Conservation (phyloP, 2,888 invertebrate genomes). For the Gastracanthus pulcherrimus region DNA sequence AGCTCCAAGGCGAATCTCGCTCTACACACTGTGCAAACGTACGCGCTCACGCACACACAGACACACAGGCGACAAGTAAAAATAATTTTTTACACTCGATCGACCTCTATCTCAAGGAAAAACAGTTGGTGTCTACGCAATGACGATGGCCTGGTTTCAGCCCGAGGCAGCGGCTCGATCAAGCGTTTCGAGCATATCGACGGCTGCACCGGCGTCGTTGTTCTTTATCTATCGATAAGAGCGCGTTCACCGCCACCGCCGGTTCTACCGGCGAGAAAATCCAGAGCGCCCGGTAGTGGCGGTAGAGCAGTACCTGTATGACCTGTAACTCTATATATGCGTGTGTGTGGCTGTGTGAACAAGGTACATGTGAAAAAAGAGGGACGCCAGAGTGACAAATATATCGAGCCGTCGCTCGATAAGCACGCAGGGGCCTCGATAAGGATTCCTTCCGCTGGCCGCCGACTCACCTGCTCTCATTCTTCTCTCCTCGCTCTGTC, state of each 20-base stretch:
- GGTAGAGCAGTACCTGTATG: too few relatives aligned
- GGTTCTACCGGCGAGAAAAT: background rate
- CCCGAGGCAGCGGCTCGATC: conserved; percentile 12
- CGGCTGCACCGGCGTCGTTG: background rate
- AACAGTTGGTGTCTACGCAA: conserved; percentile 47
- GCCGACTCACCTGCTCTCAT: conserved; percentile 32
- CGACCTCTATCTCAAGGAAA: conserved; percentile 54
- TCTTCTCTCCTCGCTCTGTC: background rate
- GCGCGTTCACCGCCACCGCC: background rate
- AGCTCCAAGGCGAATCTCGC: background rate
- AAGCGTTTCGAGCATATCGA: conserved; percentile 15
- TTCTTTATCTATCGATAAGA: conserved; percentile 48
- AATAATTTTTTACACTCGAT: conserved; percentile 50
- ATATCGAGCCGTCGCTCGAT: conserved; percentile 32
- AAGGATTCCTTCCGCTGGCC: conserved; percentile 44
- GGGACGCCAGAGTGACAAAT: conserved; percentile 9
- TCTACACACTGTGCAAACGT: background rate
- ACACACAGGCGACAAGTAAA: conserved; percentile 39
- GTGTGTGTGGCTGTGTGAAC: background rate
- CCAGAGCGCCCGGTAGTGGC: background rate
- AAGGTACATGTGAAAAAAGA: background rate
- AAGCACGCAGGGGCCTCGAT: conserved; percentile 27
- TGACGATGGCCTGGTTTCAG: conserved; percentile 54
- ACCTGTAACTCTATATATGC: too few relatives aligned
- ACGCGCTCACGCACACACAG: background rate